phyloP scores from a whole-genome alignment of 2,888 invertebrate genomes.

The Reticulitermes lucifugus region DNA sequence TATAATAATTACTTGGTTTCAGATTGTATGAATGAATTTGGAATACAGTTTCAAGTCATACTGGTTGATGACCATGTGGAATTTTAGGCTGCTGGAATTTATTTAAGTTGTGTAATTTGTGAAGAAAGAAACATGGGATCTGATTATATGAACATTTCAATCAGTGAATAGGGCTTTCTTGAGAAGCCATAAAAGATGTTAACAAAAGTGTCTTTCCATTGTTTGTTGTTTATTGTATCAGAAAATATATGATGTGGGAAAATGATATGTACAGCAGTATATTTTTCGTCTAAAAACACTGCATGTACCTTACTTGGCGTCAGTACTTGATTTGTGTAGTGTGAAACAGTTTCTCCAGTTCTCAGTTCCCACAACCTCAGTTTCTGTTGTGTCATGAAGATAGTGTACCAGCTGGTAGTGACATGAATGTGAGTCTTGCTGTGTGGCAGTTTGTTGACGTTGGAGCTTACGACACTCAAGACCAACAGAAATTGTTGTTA shows the following conservation, averaged over 20 bases:
- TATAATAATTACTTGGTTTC: too few species aligned
- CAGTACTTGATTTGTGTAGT: constrained; percentile 20
- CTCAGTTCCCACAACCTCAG: neutral
- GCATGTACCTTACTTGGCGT: neutral
- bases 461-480: neutral
- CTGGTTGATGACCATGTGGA: too few species aligned
- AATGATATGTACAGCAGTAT: neutral
- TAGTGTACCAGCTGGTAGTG: neutral
- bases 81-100: too few species aligned
- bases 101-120: too few species aligned
- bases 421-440: neutral
- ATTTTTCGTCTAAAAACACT: neutral
- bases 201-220: neutral
- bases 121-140: too few species aligned
- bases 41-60: too few species aligned
- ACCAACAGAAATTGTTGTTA: neutral
- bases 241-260: neutral
- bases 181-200: neutral
- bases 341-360: neutral
- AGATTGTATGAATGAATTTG: too few species aligned
- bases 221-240: neutral
- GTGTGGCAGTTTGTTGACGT: neutral
- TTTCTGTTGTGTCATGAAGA: neutral
- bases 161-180: neutral
- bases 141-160: too few species aligned